Evolutionary conservation across 2,888 invertebrate genomes (phyloP).

Genomic region (Rhodophaea formosa): DNA sequence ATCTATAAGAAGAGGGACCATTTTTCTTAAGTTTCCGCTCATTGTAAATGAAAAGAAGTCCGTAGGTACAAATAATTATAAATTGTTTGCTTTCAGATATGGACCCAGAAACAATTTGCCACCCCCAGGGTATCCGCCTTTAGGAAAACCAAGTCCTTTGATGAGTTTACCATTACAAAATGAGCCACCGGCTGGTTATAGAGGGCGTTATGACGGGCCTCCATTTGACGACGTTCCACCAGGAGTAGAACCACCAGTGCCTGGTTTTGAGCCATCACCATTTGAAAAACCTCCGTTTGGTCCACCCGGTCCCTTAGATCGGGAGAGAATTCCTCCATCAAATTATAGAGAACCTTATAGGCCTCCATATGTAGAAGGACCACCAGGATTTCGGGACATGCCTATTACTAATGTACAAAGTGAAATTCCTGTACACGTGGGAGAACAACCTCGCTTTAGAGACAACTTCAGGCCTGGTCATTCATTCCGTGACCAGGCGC

Average conservation of each 20-base stretch:
- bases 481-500: slow-evolving; percentile 61
- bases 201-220: slow-evolving; percentile 66
- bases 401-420: slow-evolving; percentile 49
- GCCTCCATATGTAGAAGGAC: slow-evolving; percentile 57
- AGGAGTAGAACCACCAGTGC: slow-evolving; percentile 83
- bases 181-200: slow-evolving; percentile 62
- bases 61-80: slow-evolving; percentile 4
- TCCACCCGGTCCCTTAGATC: slow-evolving; percentile 56
- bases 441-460: slow-evolving; percentile 62
- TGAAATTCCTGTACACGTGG: slow-evolving; percentile 70
- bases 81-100: slow-evolving; percentile 61
- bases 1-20: not conserved
- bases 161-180: slow-evolving; percentile 52
- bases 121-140: slow-evolving; percentile 57
- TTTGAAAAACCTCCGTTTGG: slow-evolving; percentile 74
- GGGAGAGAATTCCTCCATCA: slow-evolving; percentile 61
- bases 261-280: slow-evolving; percentile 82
- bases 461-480: slow-evolving; percentile 65
- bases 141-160: slow-evolving; percentile 62
- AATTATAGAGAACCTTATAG: slow-evolving; percentile 66
- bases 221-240: slow-evolving; percentile 82
- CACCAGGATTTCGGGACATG: slow-evolving; percentile 55
- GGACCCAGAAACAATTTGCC: slow-evolving; percentile 61
- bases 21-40: not conserved
- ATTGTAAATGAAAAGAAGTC: not conserved